Percentiles rank a stretch among this genome's conserved stretches.
Evolutionary conservation across 2,888 invertebrate genomes (phyloP).

Genomic region (Thera obeliscata): DNA sequence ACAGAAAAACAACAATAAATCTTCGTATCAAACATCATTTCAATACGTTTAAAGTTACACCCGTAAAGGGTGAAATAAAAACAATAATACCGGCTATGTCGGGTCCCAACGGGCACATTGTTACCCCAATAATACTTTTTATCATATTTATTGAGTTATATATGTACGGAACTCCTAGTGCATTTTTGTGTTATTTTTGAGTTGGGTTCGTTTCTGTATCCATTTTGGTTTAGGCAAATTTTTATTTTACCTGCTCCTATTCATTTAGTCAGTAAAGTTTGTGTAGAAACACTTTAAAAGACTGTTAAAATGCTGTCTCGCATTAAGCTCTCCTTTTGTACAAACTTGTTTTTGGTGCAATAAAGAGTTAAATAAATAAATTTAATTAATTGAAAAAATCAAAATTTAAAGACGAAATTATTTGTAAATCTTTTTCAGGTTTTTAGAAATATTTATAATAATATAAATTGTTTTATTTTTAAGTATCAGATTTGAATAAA

Average conservation of each 20-base stretch:
- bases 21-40: conserved; percentile 73
- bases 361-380: too few species aligned
- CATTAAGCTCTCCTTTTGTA: too few species aligned
- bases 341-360: too few species aligned
- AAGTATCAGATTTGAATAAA: too few species aligned
- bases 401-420: too few species aligned
- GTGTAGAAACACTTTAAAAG: too few species aligned
- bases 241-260: background rate
- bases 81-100: conserved; percentile 68
- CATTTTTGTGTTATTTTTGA: conserved; percentile 73
- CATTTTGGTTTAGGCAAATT: background rate
- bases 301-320: too few species aligned
- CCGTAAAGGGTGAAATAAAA: conserved; percentile 79
- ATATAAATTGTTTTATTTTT: too few species aligned
- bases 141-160: conserved; percentile 84
- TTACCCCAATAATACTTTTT: conserved; percentile 81
- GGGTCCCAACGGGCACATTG: conserved; percentile 74
- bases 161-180: conserved; percentile 73
- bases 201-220: conserved; percentile 31
- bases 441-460: too few species aligned
- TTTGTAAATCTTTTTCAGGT: too few species aligned
- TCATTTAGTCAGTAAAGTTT: background rate
- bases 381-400: too few species aligned
- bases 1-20: conserved; percentile 61
- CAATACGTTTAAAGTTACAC: conserved; percentile 69